Base-by-base conservation (phyloP, 2,113 vertebrate species). In the Mixornis gularis region DNA sequence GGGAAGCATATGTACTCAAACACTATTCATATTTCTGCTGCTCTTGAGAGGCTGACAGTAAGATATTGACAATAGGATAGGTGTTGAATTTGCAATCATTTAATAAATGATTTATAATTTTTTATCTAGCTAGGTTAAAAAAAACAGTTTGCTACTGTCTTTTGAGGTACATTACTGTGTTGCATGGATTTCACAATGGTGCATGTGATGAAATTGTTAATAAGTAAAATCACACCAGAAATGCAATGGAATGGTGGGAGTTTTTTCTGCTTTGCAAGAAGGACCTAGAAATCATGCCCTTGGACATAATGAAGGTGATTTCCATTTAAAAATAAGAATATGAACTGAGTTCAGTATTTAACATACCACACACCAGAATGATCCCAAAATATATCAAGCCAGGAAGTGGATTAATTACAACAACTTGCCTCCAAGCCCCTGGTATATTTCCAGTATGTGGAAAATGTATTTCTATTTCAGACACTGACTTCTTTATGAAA, bases 351-450 rank as follows among this genome's bases (percentile, higher is more conserved):
- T 91, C 62, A 34, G 22, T 90, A 79, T 91, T 85, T 92, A 82
- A 82, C 64, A 49, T 89, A 26, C 44, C 41, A 58, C 3, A 12
- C 73, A 80, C 13, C 69, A 79, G 76, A 90, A 81, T 15, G 69
- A 80, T 92, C 88, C 44, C 77, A 60, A 87, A 94, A 95, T 90
- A 72, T 12, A 76, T 72, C 29, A 41, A 62, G 38, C 34, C 88
- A 90, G 89, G 90, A 95, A 95, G 68, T 87, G 40, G n/a, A 91
- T 89, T 92, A 85, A 85, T 88, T 87, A 52, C 63, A 85, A 19
- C 77, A 64, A 48, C 71, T 90, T 0, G 0, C 81, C 84, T 91
- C 74, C 76, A 70, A 93, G 43, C 29, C 63, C n/a, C 59, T 89
- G 56, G 46, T 91, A 52, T 92, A 87, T 92, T 93, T 95, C 74